These are phyloP conservation scores for Actias luna DNA, from an alignment of 2,888 invertebrate species.

Conservation along the genomic window DNA sequence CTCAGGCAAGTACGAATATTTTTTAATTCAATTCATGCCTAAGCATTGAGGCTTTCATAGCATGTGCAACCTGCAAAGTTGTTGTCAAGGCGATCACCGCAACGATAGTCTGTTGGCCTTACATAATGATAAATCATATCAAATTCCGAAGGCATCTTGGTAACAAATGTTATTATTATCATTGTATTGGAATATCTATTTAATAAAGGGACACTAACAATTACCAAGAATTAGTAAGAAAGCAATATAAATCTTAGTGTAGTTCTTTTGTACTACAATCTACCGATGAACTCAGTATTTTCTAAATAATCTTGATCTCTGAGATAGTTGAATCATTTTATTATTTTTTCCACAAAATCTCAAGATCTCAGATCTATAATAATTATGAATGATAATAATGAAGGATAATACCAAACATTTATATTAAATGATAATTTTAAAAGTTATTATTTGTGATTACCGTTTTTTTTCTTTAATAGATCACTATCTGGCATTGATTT, in stretches of 20 bases:
- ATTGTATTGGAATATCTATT: neutral
- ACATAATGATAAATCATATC: neutral
- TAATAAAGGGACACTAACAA: neutral
- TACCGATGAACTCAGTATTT: too few species aligned
- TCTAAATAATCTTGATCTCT: too few species aligned
- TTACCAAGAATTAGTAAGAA: neutral
- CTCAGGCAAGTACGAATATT: neutral
- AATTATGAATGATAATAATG: too few species aligned
- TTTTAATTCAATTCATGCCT: neutral
- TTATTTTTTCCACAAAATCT: too few species aligned
- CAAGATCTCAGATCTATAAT: too few species aligned
- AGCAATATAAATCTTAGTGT: neutral
- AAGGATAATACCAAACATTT: too few species aligned
- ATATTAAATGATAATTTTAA: too few species aligned
- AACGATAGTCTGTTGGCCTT: neutral
- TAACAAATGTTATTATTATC: neutral
- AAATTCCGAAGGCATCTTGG: neutral
- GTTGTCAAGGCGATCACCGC: neutral
- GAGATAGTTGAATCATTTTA: too few species aligned
- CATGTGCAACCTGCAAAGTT: slow-evolving; percentile 3
- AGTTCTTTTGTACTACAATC: too few species aligned
- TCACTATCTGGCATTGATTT: too few species aligned
- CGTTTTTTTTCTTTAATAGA: too few species aligned
- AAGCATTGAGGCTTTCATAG: neutral
- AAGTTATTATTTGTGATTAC: too few species aligned